Percentiles rank a stretch among this genome's conserved stretches.
Evolutionary conservation across 2,888 invertebrate genomes (phyloP).

Genomic region (Zaprionus obscuricornis): DNA sequence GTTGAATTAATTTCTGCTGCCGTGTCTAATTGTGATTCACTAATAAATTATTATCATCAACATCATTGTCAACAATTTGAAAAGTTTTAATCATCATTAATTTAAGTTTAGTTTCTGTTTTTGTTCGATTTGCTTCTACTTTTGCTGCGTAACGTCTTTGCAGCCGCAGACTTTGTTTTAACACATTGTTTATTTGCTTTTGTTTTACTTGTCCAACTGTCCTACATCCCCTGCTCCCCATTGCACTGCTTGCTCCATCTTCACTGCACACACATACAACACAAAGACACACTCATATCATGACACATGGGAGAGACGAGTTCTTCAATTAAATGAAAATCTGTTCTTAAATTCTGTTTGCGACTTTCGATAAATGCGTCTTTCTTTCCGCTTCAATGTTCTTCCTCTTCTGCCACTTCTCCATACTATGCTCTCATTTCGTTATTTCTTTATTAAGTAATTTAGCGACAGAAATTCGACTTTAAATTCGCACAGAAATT

Average conservation of each 20-base stretch:
- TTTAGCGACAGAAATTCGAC: no score
- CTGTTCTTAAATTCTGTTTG: constrained; percentile 37
- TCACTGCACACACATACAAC: constrained; percentile 3
- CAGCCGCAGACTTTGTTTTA: constrained; percentile 60
- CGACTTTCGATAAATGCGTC: constrained; percentile 1
- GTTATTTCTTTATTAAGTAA: no score
- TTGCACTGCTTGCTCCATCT: constrained; percentile 9
- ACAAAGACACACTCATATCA: constrained; percentile 1
- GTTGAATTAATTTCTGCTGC: constrained; percentile 47
- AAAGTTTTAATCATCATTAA: constrained; percentile 11
- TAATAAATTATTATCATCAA: constrained; percentile 1
- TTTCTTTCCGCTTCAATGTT: background rate
- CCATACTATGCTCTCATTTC: no score
- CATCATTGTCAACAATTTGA: constrained; percentile 19
- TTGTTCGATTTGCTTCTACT: constrained; percentile 28
- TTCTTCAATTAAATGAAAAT: constrained; percentile 14
- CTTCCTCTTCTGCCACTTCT: no score
- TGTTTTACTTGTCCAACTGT: constrained; percentile 22
- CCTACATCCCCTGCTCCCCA: no score
- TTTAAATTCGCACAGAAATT: no score
- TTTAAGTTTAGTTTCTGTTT: constrained; percentile 34
- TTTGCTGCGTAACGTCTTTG: constrained; percentile 39
- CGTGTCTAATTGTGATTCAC: constrained; percentile 32
- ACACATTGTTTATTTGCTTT: constrained; percentile 46
- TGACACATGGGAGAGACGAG: background rate